Evolutionary conservation across 1,140 invertebrate species (phyloP), one percentile per base, ranked within the genome.

Genomic region (Heliconius hewitsoni): DNA sequence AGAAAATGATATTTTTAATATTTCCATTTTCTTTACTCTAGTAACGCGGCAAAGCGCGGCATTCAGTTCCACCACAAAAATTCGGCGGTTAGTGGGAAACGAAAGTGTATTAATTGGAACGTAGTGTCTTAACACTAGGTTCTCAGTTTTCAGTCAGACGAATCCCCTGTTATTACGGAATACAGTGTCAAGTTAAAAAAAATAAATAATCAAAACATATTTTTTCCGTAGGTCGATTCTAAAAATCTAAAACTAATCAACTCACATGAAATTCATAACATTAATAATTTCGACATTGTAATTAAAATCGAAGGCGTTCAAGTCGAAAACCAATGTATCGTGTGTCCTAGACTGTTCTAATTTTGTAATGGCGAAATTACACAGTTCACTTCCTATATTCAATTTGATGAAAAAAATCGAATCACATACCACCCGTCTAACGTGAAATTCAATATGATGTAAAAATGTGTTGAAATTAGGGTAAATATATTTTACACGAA

Each of bases 331-430:
- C 13, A 9, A 13, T 9, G 23, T 66, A 66, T 66, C 60, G 60
- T 66, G 27, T 66, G 60, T 66, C 60, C 60, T 66, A 66, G 60
- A 66, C 23, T 66, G 60, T 66, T 27, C 23, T 66, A 16, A 16
- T 27, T 66, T 66, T 30, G 4, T 66, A 30, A 5, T 30, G 11
- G 23, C 9, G 27, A 16, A 30, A 30, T 30, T 66, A 30, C 60
- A 66, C 9, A 3, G 23, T 30, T 66, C 23, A 66, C 27, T 66
- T 66, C 60, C 60, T 66, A 30, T 30, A 27, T 27, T 13, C 3
- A 27, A 11, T 30, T 66, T 66, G 60, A 66, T 66, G 60, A 30
- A 66, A 30, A 16, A 66, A 66, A 27, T 66, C 27, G 23, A 66
- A 6, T 27, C 23, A 5, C 3, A 60, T 60, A 30, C 9, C 42